These are phyloP conservation scores for Pseudachorutes palmiensis DNA, from an alignment of 1,140 invertebrate species.

Conservation along the genomic window DNA sequence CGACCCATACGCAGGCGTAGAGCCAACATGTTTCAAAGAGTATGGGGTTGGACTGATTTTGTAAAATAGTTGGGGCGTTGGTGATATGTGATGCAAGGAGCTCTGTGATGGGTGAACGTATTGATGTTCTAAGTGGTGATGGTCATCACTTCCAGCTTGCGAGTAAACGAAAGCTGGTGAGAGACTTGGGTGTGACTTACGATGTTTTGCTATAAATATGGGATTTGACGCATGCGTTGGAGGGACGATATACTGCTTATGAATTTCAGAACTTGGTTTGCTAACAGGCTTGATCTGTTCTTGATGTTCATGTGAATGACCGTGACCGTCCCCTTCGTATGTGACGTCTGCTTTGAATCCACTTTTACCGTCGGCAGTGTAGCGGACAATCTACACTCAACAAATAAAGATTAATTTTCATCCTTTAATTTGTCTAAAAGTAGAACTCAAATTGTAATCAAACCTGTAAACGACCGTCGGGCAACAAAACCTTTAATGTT, in stretches of 20 bases:
- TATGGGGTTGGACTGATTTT: conserved; percentile 1
- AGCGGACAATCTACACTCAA: conserved; percentile 60
- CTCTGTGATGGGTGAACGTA: background rate
- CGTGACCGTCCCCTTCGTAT: conserved; percentile 58
- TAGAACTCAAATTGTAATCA: no score
- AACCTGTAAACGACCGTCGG: conserved; percentile 32
- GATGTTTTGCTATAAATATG: background rate
- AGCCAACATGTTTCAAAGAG: no score
- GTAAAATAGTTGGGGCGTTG: background rate
- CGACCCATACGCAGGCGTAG: background rate
- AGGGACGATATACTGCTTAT: conserved; percentile 9
- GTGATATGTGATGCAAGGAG: background rate
- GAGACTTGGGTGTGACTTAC: conserved; percentile 12
- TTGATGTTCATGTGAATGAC: background rate
- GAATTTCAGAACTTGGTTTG: background rate
- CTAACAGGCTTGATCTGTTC: background rate
- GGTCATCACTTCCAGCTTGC: conserved; percentile 7
- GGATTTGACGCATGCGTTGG: background rate
- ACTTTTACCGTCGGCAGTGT: conserved; percentile 66
- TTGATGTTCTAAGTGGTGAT: background rate
- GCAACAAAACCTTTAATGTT: conserved; percentile 20
- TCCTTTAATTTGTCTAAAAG: no score
- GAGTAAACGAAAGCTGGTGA: conserved; percentile 16
- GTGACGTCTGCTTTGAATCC: conserved; percentile 71
- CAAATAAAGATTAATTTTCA: no score